Percentiles rank a stretch among this genome's conserved stretches.
Evolutionary conservation across 2,113 vertebrate genomes (phyloP).

Genomic region (Hemiprocne comata): DNA sequence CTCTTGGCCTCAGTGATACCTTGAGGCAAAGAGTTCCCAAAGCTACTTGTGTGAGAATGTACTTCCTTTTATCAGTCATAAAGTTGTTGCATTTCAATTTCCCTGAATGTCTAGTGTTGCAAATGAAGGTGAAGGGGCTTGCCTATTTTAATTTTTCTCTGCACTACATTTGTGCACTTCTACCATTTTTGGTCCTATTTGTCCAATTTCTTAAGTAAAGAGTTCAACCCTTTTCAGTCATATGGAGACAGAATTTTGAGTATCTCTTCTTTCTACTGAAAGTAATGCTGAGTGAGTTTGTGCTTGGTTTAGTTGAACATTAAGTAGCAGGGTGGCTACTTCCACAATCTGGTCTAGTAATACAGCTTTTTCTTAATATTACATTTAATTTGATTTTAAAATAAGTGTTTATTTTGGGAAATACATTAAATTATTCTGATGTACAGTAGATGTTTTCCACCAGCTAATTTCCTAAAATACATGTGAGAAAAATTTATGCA

Average conservation of each 20-base stretch:
- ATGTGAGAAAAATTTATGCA: not conserved
- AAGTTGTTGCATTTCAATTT: not conserved
- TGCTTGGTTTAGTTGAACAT: not conserved
- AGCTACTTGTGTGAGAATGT: not conserved
- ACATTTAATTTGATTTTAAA: slow-evolving; percentile 23
- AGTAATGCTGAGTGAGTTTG: not conserved
- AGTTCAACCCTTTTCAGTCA: not conserved
- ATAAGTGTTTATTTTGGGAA: slow-evolving; percentile 37
- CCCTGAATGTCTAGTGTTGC: not conserved
- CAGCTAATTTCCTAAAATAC: slow-evolving; percentile 16
- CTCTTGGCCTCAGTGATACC: not conserved
- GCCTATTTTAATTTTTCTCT: not conserved
- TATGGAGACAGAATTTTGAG: not conserved
- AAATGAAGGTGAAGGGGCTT: not conserved
- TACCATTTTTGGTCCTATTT: not conserved
- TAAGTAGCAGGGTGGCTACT: not conserved
- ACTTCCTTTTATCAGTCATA: not conserved
- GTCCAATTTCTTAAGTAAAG: not conserved
- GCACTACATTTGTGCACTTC: not conserved
- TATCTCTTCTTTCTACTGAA: not conserved
- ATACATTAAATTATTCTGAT: not conserved
- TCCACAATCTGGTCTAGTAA: not conserved
- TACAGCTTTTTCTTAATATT: not conserved
- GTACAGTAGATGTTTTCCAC: not conserved
- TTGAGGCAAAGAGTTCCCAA: not conserved